phyloP scores from a whole-genome alignment of 2,888 invertebrate genomes.

The Dryocosmus kuriphilus region DNA sequence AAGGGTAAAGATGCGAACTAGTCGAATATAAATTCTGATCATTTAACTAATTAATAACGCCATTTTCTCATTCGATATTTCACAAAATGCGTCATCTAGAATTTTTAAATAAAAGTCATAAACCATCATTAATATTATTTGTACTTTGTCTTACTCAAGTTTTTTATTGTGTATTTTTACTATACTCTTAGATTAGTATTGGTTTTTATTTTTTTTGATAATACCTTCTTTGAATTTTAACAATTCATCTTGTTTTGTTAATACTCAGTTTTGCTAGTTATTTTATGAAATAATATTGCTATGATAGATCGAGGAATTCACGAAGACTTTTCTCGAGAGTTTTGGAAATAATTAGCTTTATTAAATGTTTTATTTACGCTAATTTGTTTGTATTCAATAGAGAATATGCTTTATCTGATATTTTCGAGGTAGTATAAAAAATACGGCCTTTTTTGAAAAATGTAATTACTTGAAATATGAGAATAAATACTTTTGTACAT shows the following conservation, averaged over 20 bases:
- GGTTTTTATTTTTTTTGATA: slow-evolving; percentile 17
- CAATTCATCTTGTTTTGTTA: slow-evolving; percentile 3
- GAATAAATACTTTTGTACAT: slow-evolving; percentile 33
- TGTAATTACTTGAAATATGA: slow-evolving; percentile 25
- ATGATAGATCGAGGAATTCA: neutral
- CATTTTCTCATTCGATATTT: neutral
- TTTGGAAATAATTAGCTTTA: slow-evolving; percentile 25
- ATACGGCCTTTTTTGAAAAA: slow-evolving; percentile 21
- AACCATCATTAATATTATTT: slow-evolving; percentile 32
- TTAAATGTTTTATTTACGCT: slow-evolving; percentile 1
- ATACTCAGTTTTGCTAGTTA: slow-evolving; percentile 8
- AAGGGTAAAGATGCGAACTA: neutral
- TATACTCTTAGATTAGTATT: slow-evolving; percentile 21
- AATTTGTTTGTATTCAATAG: neutral
- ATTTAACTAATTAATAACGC: slow-evolving; percentile 15
- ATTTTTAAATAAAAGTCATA: slow-evolving; percentile 11
- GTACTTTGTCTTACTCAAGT: neutral
- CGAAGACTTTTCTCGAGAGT: neutral
- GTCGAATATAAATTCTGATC: slow-evolving; percentile 11
- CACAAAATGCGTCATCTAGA: neutral
- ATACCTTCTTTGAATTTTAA: slow-evolving; percentile 5
- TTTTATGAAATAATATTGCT: slow-evolving; percentile 16
- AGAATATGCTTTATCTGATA: neutral
- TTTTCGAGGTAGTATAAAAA: neutral
- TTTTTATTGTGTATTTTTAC: slow-evolving; percentile 32